Conservation (phyloP, 1,140 invertebrate species). For the Bombus superbus region DNA sequence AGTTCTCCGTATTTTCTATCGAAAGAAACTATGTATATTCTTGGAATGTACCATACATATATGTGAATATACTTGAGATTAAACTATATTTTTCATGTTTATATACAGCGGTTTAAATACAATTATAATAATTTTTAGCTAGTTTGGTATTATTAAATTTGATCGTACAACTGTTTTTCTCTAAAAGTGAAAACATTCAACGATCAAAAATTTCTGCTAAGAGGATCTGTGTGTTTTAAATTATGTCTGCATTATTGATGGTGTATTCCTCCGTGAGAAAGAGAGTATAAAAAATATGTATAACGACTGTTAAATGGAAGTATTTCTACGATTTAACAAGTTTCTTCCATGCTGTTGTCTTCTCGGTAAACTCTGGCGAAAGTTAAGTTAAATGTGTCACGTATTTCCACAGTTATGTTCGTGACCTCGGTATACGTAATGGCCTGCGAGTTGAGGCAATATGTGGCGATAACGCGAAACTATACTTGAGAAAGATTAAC, state of each 20-base stretch:
- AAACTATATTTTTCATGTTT: neutral
- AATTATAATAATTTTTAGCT: no score
- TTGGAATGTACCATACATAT: no score
- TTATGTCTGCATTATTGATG: neutral
- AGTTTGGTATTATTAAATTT: no score
- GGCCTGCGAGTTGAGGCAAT: neutral
- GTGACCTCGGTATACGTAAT: no score
- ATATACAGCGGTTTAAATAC: no score
- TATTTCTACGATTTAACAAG: neutral
- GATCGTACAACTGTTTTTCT: no score
- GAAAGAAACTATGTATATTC: no score
- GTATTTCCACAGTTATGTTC: no score
- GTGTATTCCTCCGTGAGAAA: neutral
- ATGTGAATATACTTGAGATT: neutral
- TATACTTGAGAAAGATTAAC: neutral
- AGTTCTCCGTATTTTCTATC: neutral
- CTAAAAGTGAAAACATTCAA: no score
- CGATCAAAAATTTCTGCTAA: no score
- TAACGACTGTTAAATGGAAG: neutral
- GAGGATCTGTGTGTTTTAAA: neutral
- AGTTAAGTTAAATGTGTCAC: conserved; percentile 6
- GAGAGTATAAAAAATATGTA: neutral
- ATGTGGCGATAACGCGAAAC: neutral
- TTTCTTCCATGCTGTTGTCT: neutral
- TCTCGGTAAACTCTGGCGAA: neutral